Evolutionary conservation across 2,113 vertebrate genomes (phyloP).

Genomic region (Willisornis vidua): DNA sequence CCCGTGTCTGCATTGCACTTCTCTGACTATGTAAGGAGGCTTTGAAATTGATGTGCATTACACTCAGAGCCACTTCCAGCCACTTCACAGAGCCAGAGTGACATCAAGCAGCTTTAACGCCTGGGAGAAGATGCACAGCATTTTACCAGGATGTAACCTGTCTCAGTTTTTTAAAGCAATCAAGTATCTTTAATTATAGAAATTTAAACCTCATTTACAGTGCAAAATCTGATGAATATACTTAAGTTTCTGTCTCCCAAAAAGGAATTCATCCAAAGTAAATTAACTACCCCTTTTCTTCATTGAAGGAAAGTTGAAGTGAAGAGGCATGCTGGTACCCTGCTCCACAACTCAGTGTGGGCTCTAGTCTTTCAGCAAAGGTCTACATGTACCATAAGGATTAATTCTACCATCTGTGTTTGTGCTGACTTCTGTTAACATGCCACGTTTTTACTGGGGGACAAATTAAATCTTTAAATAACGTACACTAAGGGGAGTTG

Average conservation of each 20-base stretch:
- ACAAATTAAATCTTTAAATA: not conserved
- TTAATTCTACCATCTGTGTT: not conserved
- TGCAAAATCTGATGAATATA: not conserved
- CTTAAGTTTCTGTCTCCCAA: not conserved
- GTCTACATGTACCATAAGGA: not conserved
- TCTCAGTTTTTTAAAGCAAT: not conserved
- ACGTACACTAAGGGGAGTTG: not conserved
- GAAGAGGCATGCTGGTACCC: not conserved
- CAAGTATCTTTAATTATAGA: not conserved
- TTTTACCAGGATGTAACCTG: not conserved
- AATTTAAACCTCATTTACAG: not conserved
- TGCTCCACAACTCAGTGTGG: not conserved
- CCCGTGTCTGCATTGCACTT: not conserved
- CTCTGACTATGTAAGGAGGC: not conserved
- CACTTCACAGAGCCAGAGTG: constrained; percentile 15
- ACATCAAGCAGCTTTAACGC: not conserved
- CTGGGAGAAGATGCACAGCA: not conserved
- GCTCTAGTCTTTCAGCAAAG: not conserved
- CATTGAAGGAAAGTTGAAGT: not conserved
- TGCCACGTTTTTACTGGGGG: not conserved
- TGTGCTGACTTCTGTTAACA: not conserved
- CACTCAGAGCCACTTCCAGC: constrained; percentile 4
- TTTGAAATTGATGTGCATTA: constrained; percentile 29
- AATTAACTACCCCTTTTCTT: not conserved
- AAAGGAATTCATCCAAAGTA: not conserved